Evolutionary conservation across 2,113 vertebrate genomes (phyloP).

Genomic region (Pholis gunnellus): DNA sequence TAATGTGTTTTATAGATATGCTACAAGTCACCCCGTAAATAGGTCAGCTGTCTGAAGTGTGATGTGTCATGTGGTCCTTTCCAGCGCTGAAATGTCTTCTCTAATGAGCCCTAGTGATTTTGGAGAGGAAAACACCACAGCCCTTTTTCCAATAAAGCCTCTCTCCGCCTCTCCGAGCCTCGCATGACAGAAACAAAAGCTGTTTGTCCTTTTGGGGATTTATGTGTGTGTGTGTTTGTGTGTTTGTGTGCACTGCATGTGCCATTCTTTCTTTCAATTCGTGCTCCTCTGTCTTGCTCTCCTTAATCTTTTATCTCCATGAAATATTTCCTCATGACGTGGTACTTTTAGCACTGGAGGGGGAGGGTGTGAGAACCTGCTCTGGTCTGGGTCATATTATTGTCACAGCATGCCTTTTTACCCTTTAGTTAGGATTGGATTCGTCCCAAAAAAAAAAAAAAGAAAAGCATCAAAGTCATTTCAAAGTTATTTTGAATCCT

Average conservation of each 20-base stretch:
- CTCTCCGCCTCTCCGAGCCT: slow-evolving; percentile 77
- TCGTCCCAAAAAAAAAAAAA: not conserved
- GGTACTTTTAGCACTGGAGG: slow-evolving; percentile 7
- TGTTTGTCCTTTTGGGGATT: slow-evolving; percentile 81
- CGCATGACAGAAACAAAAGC: slow-evolving; percentile 82
- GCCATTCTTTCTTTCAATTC: slow-evolving; percentile 41
- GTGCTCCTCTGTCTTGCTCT: slow-evolving; percentile 32
- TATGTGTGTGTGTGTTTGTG: slow-evolving; percentile 44
- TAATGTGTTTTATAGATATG: slow-evolving; percentile 83
- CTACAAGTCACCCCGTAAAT: slow-evolving; percentile 82
- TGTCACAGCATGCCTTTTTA: not conserved
- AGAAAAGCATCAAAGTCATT: not conserved
- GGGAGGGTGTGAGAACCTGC: not conserved
- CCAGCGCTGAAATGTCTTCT: slow-evolving; percentile 81
- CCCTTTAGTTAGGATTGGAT: not conserved
- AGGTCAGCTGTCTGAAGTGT: slow-evolving; percentile 84
- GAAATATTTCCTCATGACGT: slow-evolving; percentile 24
- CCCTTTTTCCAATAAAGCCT: slow-evolving; percentile 83
- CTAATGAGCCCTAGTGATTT: slow-evolving; percentile 84
- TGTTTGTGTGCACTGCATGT: slow-evolving; percentile 25
- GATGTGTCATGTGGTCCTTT: slow-evolving; percentile 82
- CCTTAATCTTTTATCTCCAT: slow-evolving; percentile 22
- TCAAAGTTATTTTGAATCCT: slow-evolving; percentile 1
- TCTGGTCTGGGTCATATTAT: not conserved
- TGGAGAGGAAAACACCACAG: slow-evolving; percentile 82